Conservation (phyloP, 2,888 invertebrate genomes). For the Pandemis cinnamomeana region DNA sequence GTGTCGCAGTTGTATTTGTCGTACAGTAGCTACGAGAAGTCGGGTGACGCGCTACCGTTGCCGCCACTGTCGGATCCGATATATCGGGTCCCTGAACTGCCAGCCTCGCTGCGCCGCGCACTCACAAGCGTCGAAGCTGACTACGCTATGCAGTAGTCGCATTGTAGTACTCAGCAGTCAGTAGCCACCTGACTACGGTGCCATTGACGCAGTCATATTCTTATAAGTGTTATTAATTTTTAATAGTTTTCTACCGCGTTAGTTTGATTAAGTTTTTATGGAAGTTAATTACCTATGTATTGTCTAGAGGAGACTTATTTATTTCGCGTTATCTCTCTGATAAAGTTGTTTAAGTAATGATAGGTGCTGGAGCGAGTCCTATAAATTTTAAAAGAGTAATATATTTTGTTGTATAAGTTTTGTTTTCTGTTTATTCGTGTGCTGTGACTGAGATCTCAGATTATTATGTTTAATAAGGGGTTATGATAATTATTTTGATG, state of each 20-base stretch:
- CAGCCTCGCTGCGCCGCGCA: slow-evolving; percentile 63
- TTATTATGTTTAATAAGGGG: slow-evolving; percentile 37
- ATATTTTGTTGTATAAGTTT: slow-evolving; percentile 15
- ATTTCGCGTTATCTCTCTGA: slow-evolving; percentile 23
- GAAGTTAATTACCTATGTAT: slow-evolving; percentile 4
- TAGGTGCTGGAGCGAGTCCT: slow-evolving; percentile 8
- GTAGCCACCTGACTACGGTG: neutral
- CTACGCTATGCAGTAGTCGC: slow-evolving; percentile 55
- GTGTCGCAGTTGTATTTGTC: slow-evolving; percentile 72
- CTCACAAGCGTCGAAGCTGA: slow-evolving; percentile 66
- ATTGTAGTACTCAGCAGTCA: neutral
- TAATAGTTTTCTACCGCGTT: slow-evolving; percentile 11
- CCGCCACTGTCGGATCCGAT: slow-evolving; percentile 76
- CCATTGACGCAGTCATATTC: slow-evolving; percentile 22
- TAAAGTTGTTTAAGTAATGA: slow-evolving; percentile 20
- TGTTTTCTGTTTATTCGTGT: slow-evolving; percentile 51
- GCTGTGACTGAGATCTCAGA: slow-evolving; percentile 80
- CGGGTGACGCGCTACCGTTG: slow-evolving; percentile 64
- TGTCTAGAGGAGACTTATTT: slow-evolving; percentile 26
- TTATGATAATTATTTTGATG: slow-evolving; percentile 2
- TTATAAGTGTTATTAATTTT: slow-evolving; percentile 22
- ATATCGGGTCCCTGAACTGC: slow-evolving; percentile 71
- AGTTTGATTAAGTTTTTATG: slow-evolving; percentile 1
- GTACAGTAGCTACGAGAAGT: slow-evolving; percentile 69
- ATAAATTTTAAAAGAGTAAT: slow-evolving; percentile 17